phyloP scores from a whole-genome alignment of 2,797 vertebrate species.

The Mastacembelus armatus region DNA sequence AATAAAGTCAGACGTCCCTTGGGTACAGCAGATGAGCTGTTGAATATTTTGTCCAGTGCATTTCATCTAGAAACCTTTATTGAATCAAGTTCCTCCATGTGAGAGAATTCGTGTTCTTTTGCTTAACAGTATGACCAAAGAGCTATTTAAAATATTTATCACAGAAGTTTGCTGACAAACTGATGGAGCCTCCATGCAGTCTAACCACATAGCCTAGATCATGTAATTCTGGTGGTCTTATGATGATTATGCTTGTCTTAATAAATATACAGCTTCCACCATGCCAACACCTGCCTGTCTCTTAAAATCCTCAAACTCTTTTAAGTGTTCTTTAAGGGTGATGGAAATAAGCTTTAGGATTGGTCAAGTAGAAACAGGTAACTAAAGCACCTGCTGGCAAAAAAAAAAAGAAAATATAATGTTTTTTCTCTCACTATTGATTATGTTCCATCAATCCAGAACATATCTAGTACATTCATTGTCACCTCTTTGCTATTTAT shows the following conservation, averaged over 20 bases:
- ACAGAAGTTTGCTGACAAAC: slow-evolving; percentile 44
- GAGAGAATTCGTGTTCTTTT: slow-evolving; percentile 16
- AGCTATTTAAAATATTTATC: slow-evolving; percentile 17
- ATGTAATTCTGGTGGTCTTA: slow-evolving; percentile 39
- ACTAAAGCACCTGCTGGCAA: slow-evolving; percentile 50
- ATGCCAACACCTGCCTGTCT: slow-evolving; percentile 22
- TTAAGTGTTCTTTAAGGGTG: slow-evolving; percentile 38
- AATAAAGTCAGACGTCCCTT: background rate
- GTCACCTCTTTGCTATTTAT: slow-evolving; percentile 91
- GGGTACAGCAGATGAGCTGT: background rate
- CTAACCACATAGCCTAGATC: slow-evolving; percentile 37
- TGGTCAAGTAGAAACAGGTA: slow-evolving; percentile 55
- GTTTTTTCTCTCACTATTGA: slow-evolving; percentile 64
- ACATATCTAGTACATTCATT: slow-evolving; percentile 95
- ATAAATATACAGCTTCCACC: slow-evolving; percentile 67
- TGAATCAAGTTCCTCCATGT: slow-evolving; percentile 2
- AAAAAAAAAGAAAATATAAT: slow-evolving; percentile 18
- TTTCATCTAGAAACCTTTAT: slow-evolving; percentile 16
- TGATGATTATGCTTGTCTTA: slow-evolving; percentile 53
- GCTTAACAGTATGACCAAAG: slow-evolving; percentile 16
- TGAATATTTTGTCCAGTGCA: slow-evolving; percentile 1
- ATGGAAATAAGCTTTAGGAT: slow-evolving; percentile 47
- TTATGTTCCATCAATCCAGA: slow-evolving; percentile 74
- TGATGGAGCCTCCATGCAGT: slow-evolving; percentile 51
- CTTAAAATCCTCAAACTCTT: slow-evolving; percentile 19